Base-by-base conservation (phyloP, 2,888 invertebrate genomes). In the Phaedon cochleariae region DNA sequence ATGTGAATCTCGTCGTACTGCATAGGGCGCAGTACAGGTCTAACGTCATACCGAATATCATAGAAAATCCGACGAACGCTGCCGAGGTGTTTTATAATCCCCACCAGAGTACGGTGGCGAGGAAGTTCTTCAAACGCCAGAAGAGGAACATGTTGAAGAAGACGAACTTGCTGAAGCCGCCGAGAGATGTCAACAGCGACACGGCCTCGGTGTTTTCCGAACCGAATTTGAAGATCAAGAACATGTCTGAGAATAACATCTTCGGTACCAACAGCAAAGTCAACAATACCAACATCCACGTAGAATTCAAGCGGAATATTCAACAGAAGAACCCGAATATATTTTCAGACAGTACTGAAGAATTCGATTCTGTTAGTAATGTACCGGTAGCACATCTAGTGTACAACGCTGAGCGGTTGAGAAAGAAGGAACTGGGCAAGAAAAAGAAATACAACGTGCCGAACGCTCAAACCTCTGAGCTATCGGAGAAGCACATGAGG, bases 51-150 rank as follows among this genome's bases (percentile, higher is more conserved):
- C 83, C 84, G 1, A 83, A 83, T 68, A 78, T 83, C 29, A 82
- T 83, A 12, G 84, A 84, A 66, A 83, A 83, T 79, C 89, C 90
- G 74, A 90, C 90, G 0, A 84, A 82, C 61, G 90, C 89, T 0
- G 91, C 92, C 0, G 93, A 94, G 68, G 87, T 93, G 78, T 97
- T 96, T 82, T 96, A 96, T 80, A 96, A 97, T 82, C 95, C 96
- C 0, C 93, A 94, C 81, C 97, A 97, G 83, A 96, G 95, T 82
- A 95, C 94, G 37, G 95, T 95, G 0, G 97, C 97, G 0, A 89
- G 94, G 70, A 95, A 95, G 79, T 97, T 96, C 81, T 97, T 97
- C 83, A 93, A 93, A 75, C 94, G 93, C 74, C 95, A 94, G 79
- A 87, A 92, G 63, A 87, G 92, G 51, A 85, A 92, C 71, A 85